A percentile compares a stretch with the other conserved stretches of the same genome.
Conservation (phyloP, 2,113 vertebrate species). For the Sebastes fasciatus region DNA sequence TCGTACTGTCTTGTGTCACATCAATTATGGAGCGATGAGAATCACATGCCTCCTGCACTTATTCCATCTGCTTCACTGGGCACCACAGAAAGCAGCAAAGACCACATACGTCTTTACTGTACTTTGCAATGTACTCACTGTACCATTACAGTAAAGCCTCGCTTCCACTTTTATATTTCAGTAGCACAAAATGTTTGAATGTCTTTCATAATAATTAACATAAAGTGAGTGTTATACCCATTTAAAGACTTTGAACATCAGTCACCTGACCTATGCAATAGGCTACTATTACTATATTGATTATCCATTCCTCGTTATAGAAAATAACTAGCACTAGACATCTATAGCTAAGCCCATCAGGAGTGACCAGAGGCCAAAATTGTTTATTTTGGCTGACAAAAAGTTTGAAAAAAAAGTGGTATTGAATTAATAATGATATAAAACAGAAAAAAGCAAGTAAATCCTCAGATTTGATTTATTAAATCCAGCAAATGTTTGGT, state of each 20-base stretch:
- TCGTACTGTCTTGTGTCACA: conserved; percentile 69
- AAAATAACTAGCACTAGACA: neutral
- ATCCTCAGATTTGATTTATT: neutral
- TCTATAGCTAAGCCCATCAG: neutral
- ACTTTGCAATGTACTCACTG: conserved; percentile 21
- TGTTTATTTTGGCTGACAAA: neutral
- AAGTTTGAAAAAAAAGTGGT: neutral
- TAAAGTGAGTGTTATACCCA: neutral
- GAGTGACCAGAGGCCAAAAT: too few species aligned
- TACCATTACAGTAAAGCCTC: neutral
- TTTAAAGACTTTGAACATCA: neutral
- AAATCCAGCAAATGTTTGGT: neutral
- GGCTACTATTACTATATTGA: conserved; percentile 10
- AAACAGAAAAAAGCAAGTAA: neutral
- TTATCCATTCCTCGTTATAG: neutral
- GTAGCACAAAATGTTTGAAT: neutral
- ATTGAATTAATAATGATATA: neutral
- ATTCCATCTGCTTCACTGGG: conserved; percentile 69
- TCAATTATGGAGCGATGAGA: conserved; percentile 79
- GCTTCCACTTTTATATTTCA: neutral
- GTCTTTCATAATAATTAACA: conserved; percentile 7
- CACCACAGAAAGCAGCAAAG: conserved; percentile 13
- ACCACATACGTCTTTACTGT: conserved; percentile 24
- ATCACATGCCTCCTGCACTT: conserved; percentile 70
- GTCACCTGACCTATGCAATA: conserved; percentile 19